Conservation (phyloP, 1,140 invertebrate genomes). For the Belonocnema kinseyi region DNA sequence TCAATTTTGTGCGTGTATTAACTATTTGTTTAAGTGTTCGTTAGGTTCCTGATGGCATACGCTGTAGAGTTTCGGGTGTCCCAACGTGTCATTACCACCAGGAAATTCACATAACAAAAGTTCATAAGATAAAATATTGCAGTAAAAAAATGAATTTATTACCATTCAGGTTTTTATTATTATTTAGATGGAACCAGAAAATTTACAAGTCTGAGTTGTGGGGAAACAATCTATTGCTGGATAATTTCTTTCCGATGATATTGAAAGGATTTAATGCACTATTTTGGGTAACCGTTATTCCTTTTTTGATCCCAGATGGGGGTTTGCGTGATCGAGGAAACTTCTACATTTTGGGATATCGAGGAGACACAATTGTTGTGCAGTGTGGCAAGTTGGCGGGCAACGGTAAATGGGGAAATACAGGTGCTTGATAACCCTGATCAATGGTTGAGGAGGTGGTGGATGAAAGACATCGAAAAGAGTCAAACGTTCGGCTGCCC, state of each 20-base stretch:
- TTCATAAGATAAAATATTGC: neutral
- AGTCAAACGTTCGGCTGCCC: conserved; percentile 60
- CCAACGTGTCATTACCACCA: conserved; percentile 50
- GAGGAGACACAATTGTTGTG: neutral
- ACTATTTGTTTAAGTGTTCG: conserved; percentile 46
- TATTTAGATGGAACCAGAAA: too few species aligned
- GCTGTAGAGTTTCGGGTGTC: conserved; percentile 38
- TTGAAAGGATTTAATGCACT: conserved; percentile 9
- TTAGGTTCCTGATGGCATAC: conserved; percentile 40
- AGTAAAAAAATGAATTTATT: conserved; percentile 5
- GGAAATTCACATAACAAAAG: conserved; percentile 6
- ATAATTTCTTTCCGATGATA: neutral
- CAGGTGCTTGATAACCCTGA: conserved; percentile 68
- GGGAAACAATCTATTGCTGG: neutral
- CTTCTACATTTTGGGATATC: neutral
- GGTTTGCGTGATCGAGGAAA: neutral
- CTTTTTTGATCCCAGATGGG: neutral
- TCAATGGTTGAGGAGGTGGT: conserved; percentile 48
- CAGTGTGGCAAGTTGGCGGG: conserved; percentile 23
- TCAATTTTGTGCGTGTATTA: conserved; percentile 42
- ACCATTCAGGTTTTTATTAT: neutral
- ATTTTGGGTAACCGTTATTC: neutral
- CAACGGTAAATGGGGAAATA: conserved; percentile 55
- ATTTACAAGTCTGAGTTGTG: neutral
- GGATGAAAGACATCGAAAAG: conserved; percentile 44